phyloP scores from a whole-genome alignment of 2,888 invertebrate genomes.

The Trichogramma evanescens region DNA sequence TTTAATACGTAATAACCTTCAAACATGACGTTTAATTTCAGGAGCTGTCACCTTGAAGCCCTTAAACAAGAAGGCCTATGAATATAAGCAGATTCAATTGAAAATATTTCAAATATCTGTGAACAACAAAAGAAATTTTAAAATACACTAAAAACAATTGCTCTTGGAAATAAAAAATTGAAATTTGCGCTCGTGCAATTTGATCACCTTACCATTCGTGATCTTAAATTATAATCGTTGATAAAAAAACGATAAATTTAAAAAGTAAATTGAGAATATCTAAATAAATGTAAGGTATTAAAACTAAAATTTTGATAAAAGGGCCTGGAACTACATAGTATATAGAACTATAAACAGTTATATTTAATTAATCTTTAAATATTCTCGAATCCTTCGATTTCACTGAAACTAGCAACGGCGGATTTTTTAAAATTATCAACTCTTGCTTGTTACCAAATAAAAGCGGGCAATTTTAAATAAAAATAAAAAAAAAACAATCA shows the following conservation, averaged over 20 bases:
- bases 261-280: background rate
- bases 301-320: background rate
- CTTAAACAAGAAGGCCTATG: conserved; percentile 32
- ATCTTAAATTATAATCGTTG: conserved; percentile 32
- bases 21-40: conserved; percentile 42
- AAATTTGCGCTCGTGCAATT: conserved; percentile 40
- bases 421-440: too few relatives aligned
- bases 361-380: too few relatives aligned
- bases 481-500: too few relatives aligned
- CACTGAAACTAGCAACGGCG: too few relatives aligned
- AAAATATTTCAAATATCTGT: conserved; percentile 13
- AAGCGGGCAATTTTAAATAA: too few relatives aligned
- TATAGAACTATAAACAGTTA: too few relatives aligned
- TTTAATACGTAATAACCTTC: conserved; percentile 8
- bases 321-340: too few relatives aligned
- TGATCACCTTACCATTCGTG: conserved; percentile 47
- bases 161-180: conserved; percentile 22
- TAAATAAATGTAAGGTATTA: background rate
- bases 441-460: too few relatives aligned
- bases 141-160: conserved; percentile 12
- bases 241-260: background rate
- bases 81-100: conserved; percentile 26
- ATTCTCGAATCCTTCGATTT: too few relatives aligned
- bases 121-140: conserved; percentile 15
- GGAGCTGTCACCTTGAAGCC: conserved; percentile 49